Conservation (phyloP, 2,888 invertebrate genomes). For the Hirtodrosophila trivittata region DNA sequence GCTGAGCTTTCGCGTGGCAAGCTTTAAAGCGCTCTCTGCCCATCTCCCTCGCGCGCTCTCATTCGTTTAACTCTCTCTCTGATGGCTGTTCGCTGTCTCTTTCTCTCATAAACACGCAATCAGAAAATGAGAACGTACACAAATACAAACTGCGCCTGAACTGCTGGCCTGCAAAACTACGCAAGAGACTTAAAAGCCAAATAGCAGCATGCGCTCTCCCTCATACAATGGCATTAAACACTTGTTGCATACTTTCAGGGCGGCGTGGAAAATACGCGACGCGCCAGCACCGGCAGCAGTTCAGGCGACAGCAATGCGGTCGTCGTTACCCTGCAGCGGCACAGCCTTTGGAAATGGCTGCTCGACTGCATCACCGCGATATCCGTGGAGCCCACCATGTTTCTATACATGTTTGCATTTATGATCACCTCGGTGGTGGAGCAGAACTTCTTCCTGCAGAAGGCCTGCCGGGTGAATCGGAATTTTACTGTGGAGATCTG, state of each 20-base stretch:
- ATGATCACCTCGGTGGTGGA: slow-evolving; percentile 92
- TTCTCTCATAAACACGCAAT: neutral
- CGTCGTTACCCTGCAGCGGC: slow-evolving; percentile 2
- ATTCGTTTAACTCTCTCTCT: neutral
- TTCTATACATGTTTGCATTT: slow-evolving; percentile 94
- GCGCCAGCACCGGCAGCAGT: slow-evolving; percentile 51
- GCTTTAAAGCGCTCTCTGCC: neutral
- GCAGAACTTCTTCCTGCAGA: slow-evolving; percentile 90
- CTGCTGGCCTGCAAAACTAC: slow-evolving; percentile 7
- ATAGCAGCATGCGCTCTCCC: neutral
- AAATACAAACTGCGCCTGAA: slow-evolving; percentile 18
- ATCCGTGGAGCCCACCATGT: slow-evolving; percentile 94
- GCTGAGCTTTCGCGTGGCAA: neutral
- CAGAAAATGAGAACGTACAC: slow-evolving; percentile 4
- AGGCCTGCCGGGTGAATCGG: slow-evolving; percentile 91
- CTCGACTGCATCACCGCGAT: slow-evolving; percentile 77
- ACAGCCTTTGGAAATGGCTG: slow-evolving; percentile 29
- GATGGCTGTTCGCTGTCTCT: neutral
- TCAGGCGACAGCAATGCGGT: slow-evolving; percentile 22
- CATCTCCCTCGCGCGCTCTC: neutral
- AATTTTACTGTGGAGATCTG: slow-evolving; percentile 88
- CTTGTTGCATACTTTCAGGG: slow-evolving; percentile 67
- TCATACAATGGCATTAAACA: slow-evolving; percentile 1
- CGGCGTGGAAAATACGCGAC: slow-evolving; percentile 35
- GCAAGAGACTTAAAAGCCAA: neutral